Base-by-base conservation (phyloP, 1,140 invertebrate species). In the Drosophila miranda region DNA sequence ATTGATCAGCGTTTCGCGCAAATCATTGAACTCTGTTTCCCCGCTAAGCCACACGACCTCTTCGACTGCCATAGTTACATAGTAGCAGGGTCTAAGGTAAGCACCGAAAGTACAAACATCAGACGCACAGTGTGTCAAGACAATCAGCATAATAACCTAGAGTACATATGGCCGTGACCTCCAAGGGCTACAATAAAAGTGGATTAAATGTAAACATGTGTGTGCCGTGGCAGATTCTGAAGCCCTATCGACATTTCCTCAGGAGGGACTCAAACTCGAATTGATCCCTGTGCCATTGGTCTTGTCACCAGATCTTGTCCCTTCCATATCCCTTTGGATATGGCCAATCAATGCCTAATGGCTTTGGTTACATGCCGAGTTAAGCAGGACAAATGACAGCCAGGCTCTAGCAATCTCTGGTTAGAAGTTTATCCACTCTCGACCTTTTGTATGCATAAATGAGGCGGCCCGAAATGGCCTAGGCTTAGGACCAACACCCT, bases 111-210 rank as follows among this genome's bases (percentile, higher is more conserved):
- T 44, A 14, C 57, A 46, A 56, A 51, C 73, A 69, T 34, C 52
- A 54, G 23, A 53, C 19, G 42, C 23, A 51, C 46, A 53, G 61
- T 75, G 59, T 79, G 81, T 84, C 80, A 84, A 84, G 81, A 86
- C 77, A 84, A 84, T 86, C 80, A 86, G 81, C 77, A 86, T 86
- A 84, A 86, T 86, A 86, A 76, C 77, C 69, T 76, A 80, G 81
- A 72, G 52, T 55, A 13, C 4, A 11, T 38, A 4, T 13, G 34
- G 26, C 38, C 30, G 6, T 34, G n/a, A 6, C 62, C 60, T 11
- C 34, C 3, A 56, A 41, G 49, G 43, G 60, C 79, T 75, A 67
- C 72, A 76, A 76, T 83, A 83, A 83, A 83, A 83, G 76, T 83
- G 80, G 76, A 83, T 86, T 86, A 83, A 83, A 86, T 64, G 81